A percentile compares a stretch with the other conserved stretches of the same genome.
Evolutionary conservation across 2,797 vertebrate genomes (phyloP).

Genomic region (Todus mexicanus): DNA sequence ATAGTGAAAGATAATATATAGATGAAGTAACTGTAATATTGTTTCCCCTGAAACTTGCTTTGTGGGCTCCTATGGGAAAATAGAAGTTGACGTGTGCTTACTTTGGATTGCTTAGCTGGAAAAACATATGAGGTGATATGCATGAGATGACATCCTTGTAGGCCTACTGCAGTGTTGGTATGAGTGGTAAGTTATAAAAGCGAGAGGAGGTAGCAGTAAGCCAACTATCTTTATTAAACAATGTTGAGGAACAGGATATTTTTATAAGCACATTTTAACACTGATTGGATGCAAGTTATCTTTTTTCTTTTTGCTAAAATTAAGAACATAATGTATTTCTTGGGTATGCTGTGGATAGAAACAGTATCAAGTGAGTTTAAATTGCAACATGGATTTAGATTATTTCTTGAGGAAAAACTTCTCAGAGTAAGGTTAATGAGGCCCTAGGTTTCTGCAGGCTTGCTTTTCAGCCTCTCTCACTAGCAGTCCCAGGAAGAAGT

Average conservation of each 20-base stretch:
- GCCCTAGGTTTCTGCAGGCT: neutral
- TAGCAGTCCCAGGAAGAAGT: neutral
- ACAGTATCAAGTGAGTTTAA: neutral
- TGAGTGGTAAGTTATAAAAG: neutral
- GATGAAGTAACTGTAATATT: constrained; percentile 44
- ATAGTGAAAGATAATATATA: constrained; percentile 50
- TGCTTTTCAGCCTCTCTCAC: neutral
- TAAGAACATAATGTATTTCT: neutral
- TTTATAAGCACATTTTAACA: neutral
- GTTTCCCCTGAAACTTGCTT: constrained; percentile 13
- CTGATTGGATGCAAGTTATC: neutral
- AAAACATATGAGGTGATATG: neutral
- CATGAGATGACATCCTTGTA: neutral
- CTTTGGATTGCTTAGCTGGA: constrained; percentile 38
- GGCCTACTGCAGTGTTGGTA: neutral
- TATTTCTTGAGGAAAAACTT: neutral
- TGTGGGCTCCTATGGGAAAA: neutral
- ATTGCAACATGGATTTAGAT: neutral
- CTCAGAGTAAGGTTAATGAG: neutral
- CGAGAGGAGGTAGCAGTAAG: neutral
- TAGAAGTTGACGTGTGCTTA: neutral
- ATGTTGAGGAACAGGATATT: neutral
- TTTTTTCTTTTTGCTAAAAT: neutral
- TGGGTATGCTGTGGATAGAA: neutral
- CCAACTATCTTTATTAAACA: neutral